Percentiles rank a stretch among this genome's conserved stretches.
These are phyloP conservation scores for Chondrilla cf. caribensis DNA, from an alignment of 37 sponge, comb jelly and placozoan genomes.

Conservation along the genomic window DNA sequence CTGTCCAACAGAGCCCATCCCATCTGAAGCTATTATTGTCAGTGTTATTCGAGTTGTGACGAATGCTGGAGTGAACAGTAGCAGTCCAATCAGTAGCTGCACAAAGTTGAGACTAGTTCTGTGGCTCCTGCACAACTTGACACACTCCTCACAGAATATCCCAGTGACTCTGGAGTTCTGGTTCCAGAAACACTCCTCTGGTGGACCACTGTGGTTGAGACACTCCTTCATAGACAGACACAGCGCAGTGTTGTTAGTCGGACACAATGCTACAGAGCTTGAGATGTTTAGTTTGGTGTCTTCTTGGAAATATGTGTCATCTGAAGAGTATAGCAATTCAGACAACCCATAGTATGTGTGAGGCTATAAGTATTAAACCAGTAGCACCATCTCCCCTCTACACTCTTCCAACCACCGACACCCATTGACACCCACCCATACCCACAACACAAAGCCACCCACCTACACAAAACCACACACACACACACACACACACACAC, in stretches of 20 bases:
- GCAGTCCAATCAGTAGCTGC: conserved; percentile 36
- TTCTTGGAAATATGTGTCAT: neutral
- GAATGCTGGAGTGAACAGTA: conserved; percentile 7
- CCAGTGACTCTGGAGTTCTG: conserved; percentile 38
- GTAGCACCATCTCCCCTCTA: too few relatives aligned
- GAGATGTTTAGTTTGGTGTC: too few relatives aligned
- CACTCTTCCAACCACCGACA: too few relatives aligned
- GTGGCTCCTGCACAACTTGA: conserved; percentile 25
- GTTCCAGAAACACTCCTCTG: conserved; percentile 49
- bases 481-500: neutral
- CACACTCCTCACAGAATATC: conserved; percentile 36
- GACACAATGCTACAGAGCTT: too few relatives aligned
- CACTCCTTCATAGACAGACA: conserved; percentile 1
- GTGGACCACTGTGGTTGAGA: conserved; percentile 26
- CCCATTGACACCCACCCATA: neutral
- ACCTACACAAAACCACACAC: neutral
- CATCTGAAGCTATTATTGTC: conserved; percentile 40
- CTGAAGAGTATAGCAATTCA: neutral
- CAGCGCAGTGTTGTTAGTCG: neutral
- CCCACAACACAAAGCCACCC: neutral
- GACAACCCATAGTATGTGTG: too few relatives aligned
- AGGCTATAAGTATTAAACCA: neutral
- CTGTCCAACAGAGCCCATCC: conserved; percentile 28
- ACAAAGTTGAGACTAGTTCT: conserved; percentile 32
- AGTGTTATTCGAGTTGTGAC: conserved; percentile 18